Evolutionary conservation across 2,888 invertebrate genomes (phyloP).

Genomic region (Tetragonisca angustula): DNA sequence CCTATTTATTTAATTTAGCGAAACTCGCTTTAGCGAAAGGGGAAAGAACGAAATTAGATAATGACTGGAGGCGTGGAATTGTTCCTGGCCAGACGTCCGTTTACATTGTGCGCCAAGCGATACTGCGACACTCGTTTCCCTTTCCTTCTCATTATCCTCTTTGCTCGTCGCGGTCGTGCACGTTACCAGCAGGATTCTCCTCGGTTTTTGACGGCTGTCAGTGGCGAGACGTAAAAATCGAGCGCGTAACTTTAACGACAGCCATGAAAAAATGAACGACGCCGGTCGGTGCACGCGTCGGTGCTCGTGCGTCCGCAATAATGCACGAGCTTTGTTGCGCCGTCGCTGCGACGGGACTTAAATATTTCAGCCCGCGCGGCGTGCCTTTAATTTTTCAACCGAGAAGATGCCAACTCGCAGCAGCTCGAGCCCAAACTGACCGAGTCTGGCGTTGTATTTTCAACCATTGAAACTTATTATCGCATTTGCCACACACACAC

Average conservation of each 20-base stretch:
- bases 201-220: background rate
- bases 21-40: no score
- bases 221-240: conserved; percentile 41
- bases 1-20: no score
- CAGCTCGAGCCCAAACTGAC: background rate
- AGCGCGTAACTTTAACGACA: conserved; percentile 40
- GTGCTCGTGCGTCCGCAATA: conserved; percentile 4
- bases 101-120: background rate
- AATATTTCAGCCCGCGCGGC: conserved; percentile 15
- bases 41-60: background rate
- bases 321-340: conserved; percentile 8
- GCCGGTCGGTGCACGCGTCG: background rate
- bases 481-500: background rate
- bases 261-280: conserved; percentile 39
- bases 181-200: background rate
- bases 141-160: background rate
- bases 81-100: background rate
- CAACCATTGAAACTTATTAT: background rate
- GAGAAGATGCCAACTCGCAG: background rate
- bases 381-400: conserved; percentile 10
- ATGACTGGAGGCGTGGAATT: background rate
- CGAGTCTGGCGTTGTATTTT: background rate
- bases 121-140: background rate
- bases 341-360: background rate
- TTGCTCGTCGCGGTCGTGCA: background rate